A percentile compares a stretch with the other conserved stretches of the same genome.
Conservation (phyloP, 2,888 invertebrate genomes). For the Drosophila antonietae region DNA sequence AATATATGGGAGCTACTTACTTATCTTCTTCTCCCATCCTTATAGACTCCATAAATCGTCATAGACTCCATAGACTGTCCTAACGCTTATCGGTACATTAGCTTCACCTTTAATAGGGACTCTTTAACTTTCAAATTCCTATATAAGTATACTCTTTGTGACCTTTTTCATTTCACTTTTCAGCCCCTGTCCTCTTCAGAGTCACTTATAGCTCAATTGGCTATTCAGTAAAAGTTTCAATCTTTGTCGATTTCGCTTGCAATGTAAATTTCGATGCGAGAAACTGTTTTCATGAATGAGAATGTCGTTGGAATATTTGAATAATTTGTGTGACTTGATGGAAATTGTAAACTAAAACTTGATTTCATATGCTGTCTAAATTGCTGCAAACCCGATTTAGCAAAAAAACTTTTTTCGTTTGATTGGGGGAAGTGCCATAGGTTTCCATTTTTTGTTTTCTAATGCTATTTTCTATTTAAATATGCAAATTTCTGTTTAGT, state of each 20-base stretch:
- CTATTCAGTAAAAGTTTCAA: conserved; percentile 7
- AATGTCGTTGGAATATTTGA: conserved; percentile 9
- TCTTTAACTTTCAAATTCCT: too few species aligned
- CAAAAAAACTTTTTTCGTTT: not conserved
- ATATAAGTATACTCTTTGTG: not conserved
- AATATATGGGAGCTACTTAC: too few species aligned
- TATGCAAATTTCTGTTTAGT: conserved; percentile 33
- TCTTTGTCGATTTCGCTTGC: conserved; percentile 4
- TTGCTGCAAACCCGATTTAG: conserved; percentile 3
- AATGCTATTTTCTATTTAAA: conserved; percentile 27
- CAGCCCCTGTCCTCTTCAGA: not conserved
- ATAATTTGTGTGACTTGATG: conserved; percentile 7
- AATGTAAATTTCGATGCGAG: conserved; percentile 1
- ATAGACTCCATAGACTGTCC: too few species aligned
- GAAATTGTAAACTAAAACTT: conserved; percentile 7
- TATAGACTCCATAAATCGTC: too few species aligned
- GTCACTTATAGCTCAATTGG: not conserved
- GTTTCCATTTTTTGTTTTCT: not conserved
- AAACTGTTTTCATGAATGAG: conserved; percentile 5
- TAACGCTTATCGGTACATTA: too few species aligned
- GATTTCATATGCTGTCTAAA: conserved; percentile 8
- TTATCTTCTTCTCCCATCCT: too few species aligned
- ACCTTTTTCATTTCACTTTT: not conserved
- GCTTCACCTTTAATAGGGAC: too few species aligned
- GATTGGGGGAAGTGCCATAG: conserved; percentile 1